These are phyloP conservation scores for Microdon myrmicae DNA, from an alignment of 2,888 invertebrate genomes.

Conservation along the genomic window DNA sequence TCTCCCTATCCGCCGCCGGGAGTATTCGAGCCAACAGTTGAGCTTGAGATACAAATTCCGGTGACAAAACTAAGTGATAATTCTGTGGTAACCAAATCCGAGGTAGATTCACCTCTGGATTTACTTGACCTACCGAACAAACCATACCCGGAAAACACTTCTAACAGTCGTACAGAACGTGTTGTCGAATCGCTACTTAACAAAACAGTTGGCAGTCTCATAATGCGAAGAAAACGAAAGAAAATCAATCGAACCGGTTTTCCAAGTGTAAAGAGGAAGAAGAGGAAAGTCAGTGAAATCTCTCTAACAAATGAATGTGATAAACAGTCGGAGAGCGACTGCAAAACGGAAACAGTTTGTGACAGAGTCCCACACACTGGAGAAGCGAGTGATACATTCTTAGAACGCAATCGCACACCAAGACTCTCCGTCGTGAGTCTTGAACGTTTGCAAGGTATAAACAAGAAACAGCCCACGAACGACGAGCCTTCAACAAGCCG, in stretches of 20 bases:
- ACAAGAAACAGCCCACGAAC: constrained; percentile 11
- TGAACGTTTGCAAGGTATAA: constrained; percentile 70
- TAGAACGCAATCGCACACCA: constrained; percentile 71
- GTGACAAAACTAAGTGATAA: constrained; percentile 69
- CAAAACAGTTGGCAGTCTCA: constrained; percentile 62
- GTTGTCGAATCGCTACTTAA: constrained; percentile 64
- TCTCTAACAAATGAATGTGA: constrained; percentile 1
- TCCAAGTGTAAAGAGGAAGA: constrained; percentile 84
- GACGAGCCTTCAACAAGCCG: constrained; percentile 15
- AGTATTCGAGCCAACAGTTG: constrained; percentile 76
- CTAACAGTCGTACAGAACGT: constrained; percentile 57
- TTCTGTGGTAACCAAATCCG: constrained; percentile 67
- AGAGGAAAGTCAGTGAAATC: constrained; percentile 70
- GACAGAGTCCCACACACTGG: constrained; percentile 78
- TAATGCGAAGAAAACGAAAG: constrained; percentile 74
- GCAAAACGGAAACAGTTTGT: constrained; percentile 62
- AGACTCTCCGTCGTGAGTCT: constrained; percentile 72
- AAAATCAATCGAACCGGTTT: constrained; percentile 89
- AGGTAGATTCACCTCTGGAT: constrained; percentile 66
- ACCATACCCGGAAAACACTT: constrained; percentile 45
- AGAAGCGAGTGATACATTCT: constrained; percentile 74
- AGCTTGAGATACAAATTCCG: constrained; percentile 75
- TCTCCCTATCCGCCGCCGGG: constrained; percentile 71
- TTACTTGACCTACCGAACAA: constrained; percentile 57
- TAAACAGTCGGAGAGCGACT: constrained; percentile 14